These are phyloP conservation scores for Reticulitermes lucifugus DNA, from an alignment of 2,888 invertebrate genomes.

Conservation along the genomic window DNA sequence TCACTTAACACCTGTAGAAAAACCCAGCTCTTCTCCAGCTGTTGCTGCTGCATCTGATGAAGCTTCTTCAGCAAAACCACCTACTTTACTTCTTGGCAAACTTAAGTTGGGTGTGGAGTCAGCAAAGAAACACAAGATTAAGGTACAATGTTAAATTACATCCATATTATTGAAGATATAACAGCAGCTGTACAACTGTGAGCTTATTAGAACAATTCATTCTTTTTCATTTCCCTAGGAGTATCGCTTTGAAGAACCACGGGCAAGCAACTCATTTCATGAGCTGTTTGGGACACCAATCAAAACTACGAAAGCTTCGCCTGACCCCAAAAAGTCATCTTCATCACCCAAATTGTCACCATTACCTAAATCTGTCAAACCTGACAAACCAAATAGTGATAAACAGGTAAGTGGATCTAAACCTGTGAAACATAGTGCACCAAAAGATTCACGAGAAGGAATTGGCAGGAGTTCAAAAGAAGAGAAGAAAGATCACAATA, in stretches of 20 bases:
- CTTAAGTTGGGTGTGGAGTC: conserved; percentile 72
- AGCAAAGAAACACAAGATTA: conserved; percentile 71
- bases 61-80: conserved; percentile 40
- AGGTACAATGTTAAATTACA: conserved; percentile 58
- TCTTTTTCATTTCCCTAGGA: conserved; percentile 49
- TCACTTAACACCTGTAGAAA: conserved; percentile 20
- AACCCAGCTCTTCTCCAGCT: not conserved
- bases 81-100: conserved; percentile 70
- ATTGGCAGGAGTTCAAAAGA: conserved; percentile 69
- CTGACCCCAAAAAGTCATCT: conserved; percentile 71
- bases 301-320: conserved; percentile 78
- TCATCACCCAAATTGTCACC: conserved; percentile 51
- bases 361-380: conserved; percentile 55
- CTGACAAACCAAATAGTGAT: conserved; percentile 63
- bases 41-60: conserved; percentile 35
- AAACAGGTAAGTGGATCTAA: conserved; percentile 63
- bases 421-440: conserved; percentile 53
- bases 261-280: conserved; percentile 72
- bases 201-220: not conserved
- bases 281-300: conserved; percentile 87
- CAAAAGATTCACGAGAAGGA: conserved; percentile 62
- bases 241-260: conserved; percentile 47
- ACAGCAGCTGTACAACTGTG: not conserved
- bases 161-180: not conserved
- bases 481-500: conserved; percentile 67